phyloP scores from a whole-genome alignment of 2,888 invertebrate genomes.

The Thelaira solivaga region DNA sequence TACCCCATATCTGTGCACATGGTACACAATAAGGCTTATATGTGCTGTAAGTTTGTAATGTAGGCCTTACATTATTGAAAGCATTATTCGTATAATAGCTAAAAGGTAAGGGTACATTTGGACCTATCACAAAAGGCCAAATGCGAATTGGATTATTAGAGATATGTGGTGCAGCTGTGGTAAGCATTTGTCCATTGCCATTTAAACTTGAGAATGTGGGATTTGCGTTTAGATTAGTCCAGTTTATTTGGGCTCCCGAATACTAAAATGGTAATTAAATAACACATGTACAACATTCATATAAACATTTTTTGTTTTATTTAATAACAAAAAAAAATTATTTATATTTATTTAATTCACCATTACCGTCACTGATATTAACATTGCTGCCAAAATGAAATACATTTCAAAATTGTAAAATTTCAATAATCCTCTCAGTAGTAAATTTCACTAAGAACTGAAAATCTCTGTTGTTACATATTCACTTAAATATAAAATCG shows the following conservation, averaged over 20 bases:
- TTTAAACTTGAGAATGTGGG: slow-evolving; percentile 58
- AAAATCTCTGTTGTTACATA: background rate
- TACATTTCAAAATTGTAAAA: slow-evolving; percentile 18
- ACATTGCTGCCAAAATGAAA: background rate
- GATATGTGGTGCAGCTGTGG: background rate
- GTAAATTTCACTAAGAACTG: slow-evolving; percentile 21
- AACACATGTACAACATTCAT: background rate
- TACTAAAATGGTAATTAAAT: background rate
- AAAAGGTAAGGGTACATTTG: slow-evolving; percentile 13
- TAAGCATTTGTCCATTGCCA: background rate
- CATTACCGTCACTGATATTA: background rate
- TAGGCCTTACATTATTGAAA: slow-evolving; percentile 2
- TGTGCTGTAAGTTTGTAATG: slow-evolving; percentile 26
- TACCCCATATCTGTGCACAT: background rate
- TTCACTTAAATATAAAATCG: slow-evolving; percentile 39
- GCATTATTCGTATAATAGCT: background rate
- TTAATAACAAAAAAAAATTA: too few relatives aligned
- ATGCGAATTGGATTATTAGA: slow-evolving; percentile 22
- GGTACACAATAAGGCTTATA: background rate
- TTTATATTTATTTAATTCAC: slow-evolving; percentile 3
- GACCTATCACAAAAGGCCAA: slow-evolving; percentile 56
- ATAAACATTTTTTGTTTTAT: too few relatives aligned
- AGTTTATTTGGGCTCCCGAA: background rate
- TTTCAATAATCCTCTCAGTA: slow-evolving; percentile 3
- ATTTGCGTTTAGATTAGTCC: background rate